These are phyloP conservation scores for Danio choprae DNA, from an alignment of 2,797 vertebrate genomes.

Conservation along the genomic window DNA sequence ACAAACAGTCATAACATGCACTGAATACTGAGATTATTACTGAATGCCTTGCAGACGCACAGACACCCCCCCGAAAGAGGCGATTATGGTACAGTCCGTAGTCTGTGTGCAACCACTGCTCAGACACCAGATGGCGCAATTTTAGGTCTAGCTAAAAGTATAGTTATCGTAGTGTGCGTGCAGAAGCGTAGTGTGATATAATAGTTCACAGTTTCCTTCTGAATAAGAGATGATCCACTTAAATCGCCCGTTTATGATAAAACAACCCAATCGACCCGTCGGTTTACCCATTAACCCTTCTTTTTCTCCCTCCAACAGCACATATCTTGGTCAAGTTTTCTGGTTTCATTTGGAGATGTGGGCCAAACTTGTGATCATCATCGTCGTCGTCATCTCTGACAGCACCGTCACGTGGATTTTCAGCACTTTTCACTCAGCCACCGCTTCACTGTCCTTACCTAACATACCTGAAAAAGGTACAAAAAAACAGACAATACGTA, in stretches of 20 bases:
- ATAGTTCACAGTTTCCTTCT: slow-evolving; percentile 41
- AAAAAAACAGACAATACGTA: background rate
- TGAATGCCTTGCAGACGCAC: slow-evolving; percentile 5
- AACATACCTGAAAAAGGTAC: slow-evolving; percentile 50
- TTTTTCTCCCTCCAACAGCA: slow-evolving; percentile 37
- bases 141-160: slow-evolving; percentile 41
- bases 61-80: background rate
- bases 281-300: background rate
- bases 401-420: slow-evolving; percentile 66
- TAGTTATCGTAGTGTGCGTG: slow-evolving; percentile 43
- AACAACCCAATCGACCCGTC: background rate
- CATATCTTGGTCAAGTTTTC: slow-evolving; percentile 3
- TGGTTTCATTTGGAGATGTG: slow-evolving; percentile 5
- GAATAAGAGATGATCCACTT: slow-evolving; percentile 49
- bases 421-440: slow-evolving; percentile 77
- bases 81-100: slow-evolving; percentile 26
- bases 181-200: slow-evolving; percentile 38
- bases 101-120: slow-evolving; percentile 15
- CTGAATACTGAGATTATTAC: slow-evolving; percentile 33
- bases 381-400: slow-evolving; percentile 7
- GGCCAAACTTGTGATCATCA: slow-evolving; percentile 8
- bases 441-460: slow-evolving; percentile 60
- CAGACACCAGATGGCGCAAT: slow-evolving; percentile 51
- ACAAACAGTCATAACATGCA: slow-evolving; percentile 28
- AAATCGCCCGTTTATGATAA: slow-evolving; percentile 2